Percentiles rank a stretch among this genome's conserved stretches.
phyloP scores from a whole-genome alignment of 2,888 invertebrate species.

The Thalpophila matura region DNA sequence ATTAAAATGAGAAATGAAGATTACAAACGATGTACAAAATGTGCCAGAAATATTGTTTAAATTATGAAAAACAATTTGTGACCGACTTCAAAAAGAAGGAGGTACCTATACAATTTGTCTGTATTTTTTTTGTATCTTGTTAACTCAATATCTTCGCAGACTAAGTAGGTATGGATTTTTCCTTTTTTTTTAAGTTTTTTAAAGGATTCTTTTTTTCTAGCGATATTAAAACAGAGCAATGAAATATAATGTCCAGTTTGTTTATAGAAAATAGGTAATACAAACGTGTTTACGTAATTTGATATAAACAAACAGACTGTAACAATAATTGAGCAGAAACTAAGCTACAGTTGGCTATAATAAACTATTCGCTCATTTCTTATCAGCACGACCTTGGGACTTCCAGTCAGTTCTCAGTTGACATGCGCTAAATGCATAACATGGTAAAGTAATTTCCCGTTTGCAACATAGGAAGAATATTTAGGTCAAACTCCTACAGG shows the following conservation, averaged over 20 bases:
- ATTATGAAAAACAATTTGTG: too few relatives aligned
- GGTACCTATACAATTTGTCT: too few relatives aligned
- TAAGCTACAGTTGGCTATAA: constrained; percentile 38
- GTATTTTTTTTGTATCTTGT: too few relatives aligned
- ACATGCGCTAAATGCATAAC: constrained; percentile 42
- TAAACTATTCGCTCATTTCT: constrained; percentile 65
- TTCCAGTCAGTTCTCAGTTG: constrained; percentile 33
- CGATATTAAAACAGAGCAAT: too few relatives aligned
- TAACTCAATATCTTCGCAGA: too few relatives aligned
- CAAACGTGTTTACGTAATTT: constrained; percentile 2
- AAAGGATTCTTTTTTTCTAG: too few relatives aligned
- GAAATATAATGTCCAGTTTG: too few relatives aligned
- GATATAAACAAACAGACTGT: constrained; percentile 14
- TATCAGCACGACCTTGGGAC: constrained; percentile 75
- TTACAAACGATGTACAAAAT: constrained; percentile 18
- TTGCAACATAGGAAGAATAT: not conserved
- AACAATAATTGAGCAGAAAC: constrained; percentile 21
- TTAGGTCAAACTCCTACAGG: not conserved
- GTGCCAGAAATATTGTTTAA: constrained; percentile 1
- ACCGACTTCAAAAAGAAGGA: too few relatives aligned
- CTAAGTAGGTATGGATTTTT: too few relatives aligned
- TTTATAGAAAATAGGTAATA: too few relatives aligned
- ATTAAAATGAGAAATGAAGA: too few relatives aligned
- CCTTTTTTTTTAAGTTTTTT: too few relatives aligned
- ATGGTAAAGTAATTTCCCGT: constrained; percentile 43